These are phyloP conservation scores for Epinephelus cyanopodus DNA, from an alignment of 2,113 vertebrate species.

Conservation along the genomic window DNA sequence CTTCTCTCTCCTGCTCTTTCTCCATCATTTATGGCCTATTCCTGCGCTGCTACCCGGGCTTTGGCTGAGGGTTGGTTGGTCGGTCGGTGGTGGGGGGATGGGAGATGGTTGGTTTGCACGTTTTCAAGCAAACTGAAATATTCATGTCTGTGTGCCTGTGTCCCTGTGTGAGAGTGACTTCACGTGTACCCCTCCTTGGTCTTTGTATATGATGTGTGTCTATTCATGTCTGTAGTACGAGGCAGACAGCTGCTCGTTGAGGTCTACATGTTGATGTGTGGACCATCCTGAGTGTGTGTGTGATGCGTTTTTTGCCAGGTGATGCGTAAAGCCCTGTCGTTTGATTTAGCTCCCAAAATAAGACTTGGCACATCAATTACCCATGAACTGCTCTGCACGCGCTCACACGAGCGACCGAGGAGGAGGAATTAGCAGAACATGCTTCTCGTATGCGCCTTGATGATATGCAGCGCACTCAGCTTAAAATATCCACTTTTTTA, in stretches of 20 bases:
- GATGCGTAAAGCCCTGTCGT: conserved; percentile 67
- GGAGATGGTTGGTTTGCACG: conserved; percentile 69
- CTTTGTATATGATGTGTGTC: conserved; percentile 13
- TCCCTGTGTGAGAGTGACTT: conserved; percentile 69
- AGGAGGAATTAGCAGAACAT: conserved; percentile 52
- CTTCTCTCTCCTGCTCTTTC: conserved; percentile 25
- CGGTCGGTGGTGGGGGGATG: conserved; percentile 1
- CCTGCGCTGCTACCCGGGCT: conserved; percentile 39
- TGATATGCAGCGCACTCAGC: conserved; percentile 13
- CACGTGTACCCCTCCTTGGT: conserved; percentile 62
- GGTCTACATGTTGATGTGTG: conserved; percentile 23
- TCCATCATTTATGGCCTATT: conserved; percentile 68
- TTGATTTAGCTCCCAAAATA: conserved; percentile 79
- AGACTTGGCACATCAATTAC: conserved; percentile 81
- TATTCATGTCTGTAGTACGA: conserved; percentile 30
- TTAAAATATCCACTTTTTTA: not conserved
- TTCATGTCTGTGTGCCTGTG: conserved; percentile 80
- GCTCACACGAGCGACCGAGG: conserved; percentile 41
- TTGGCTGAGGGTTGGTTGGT: conserved; percentile 47
- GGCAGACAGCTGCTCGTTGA: conserved; percentile 5
- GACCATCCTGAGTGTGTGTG: conserved; percentile 9
- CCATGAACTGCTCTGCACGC: conserved; percentile 72
- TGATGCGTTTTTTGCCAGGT: conserved; percentile 56
- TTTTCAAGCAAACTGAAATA: conserved; percentile 83
- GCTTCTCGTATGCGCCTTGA: conserved; percentile 27